A percentile compares a stretch with the other conserved stretches of the same genome.
phyloP scores from a whole-genome alignment of 2,888 invertebrate species.

The Euspilapteryx auroguttella region DNA sequence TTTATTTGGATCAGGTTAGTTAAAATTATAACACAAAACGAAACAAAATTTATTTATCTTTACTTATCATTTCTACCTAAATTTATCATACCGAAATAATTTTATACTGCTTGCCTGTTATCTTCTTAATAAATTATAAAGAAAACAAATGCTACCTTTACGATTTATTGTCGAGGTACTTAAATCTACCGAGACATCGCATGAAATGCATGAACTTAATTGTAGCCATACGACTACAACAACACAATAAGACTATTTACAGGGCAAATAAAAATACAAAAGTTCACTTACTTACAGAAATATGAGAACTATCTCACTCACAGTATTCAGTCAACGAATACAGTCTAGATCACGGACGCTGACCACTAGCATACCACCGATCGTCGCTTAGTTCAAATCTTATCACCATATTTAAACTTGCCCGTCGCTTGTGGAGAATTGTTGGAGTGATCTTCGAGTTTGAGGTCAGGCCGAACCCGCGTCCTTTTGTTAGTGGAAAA shows the following conservation, averaged over 20 bases:
- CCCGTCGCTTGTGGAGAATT: slow-evolving; percentile 17
- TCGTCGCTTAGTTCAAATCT: slow-evolving; percentile 20
- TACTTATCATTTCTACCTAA: no score
- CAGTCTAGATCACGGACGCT: slow-evolving; percentile 21
- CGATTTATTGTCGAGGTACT: slow-evolving; percentile 12
- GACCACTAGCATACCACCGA: slow-evolving; percentile 1
- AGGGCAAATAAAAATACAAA: slow-evolving; percentile 15
- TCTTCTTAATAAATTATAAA: no score
- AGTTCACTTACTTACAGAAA: slow-evolving; percentile 15
- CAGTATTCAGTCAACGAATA: slow-evolving; percentile 14
- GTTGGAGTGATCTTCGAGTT: slow-evolving; percentile 10
- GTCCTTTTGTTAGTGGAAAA: neutral
- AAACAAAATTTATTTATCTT: no score
- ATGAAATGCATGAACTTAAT: slow-evolving; percentile 40
- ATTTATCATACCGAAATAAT: no score
- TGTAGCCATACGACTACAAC: slow-evolving; percentile 2
- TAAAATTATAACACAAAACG: no score
- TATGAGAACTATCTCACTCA: slow-evolving; percentile 14
- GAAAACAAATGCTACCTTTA: slow-evolving; percentile 14
- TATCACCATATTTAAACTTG: slow-evolving; percentile 45
- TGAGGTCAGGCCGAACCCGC: neutral
- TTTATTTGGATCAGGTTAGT: no score
- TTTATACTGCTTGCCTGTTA: no score
- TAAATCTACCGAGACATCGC: slow-evolving; percentile 22
- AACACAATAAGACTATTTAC: slow-evolving; percentile 6